Evolutionary conservation across 2,888 invertebrate species (phyloP).

Genomic region (Nasonia oneida): DNA sequence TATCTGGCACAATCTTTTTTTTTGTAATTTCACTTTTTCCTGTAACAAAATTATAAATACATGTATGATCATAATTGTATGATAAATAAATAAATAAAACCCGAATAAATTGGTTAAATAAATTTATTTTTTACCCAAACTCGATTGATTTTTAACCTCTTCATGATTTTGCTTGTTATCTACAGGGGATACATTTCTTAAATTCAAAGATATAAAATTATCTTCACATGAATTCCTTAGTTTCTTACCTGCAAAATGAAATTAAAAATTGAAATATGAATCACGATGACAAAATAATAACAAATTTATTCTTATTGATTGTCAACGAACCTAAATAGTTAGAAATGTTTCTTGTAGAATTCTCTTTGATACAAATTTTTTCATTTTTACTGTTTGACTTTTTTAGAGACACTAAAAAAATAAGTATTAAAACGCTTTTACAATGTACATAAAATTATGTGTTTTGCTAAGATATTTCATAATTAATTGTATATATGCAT

Average conservation of each 20-base stretch:
- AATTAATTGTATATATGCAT: neutral
- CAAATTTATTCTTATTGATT: neutral
- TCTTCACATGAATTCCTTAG: neutral
- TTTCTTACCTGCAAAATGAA: neutral
- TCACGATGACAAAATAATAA: neutral
- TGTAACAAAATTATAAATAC: neutral
- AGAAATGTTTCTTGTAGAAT: neutral
- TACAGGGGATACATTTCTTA: neutral
- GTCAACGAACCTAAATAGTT: neutral
- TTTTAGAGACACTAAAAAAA: neutral
- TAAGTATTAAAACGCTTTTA: too few species aligned
- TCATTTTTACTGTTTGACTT: neutral
- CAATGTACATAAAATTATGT: neutral
- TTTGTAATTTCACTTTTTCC: slow-evolving; percentile 7
- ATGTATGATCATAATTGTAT: neutral
- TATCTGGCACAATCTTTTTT: neutral
- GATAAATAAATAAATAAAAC: neutral
- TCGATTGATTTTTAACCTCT: neutral
- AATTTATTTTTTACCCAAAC: neutral
- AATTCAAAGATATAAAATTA: neutral
- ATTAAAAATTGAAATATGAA: neutral
- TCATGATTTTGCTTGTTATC: neutral
- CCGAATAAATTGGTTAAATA: neutral
- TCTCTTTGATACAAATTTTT: neutral
- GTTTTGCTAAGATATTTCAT: neutral